Evolutionary conservation across 2,888 invertebrate genomes (phyloP), one percentile per base, ranked within the genome.

Genomic region (Volucella zonaria): DNA sequence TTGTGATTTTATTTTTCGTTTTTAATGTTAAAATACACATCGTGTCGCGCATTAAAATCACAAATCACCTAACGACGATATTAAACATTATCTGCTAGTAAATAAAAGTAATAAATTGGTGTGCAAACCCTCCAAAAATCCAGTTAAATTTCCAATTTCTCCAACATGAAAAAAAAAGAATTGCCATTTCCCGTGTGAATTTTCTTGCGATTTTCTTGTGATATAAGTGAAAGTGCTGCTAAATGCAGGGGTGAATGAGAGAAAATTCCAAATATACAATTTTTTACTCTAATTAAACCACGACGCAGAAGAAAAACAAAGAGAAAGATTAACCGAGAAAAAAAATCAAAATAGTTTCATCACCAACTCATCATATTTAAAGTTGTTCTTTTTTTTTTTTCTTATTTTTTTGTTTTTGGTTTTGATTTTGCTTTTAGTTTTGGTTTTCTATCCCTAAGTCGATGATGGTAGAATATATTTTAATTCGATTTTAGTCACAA

Each of bases 191-290:
- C 52, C 71, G 47, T 52, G 64, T 64, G 64, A 64, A 56, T 52
- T 76, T 67, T 58, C 52, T n/a, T n/a, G 31, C 15, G n/a, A 73
- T 11, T 59, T 79, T 52, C 59, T 66, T 67, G 73, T 76, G 81
- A 85, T 73, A 77, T 68, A 77, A 85, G 71, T 77, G 76, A 85
- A 85, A 81, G 81, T 85, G 76, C 76, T 75, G n/a, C 40, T 45
- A 31, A 68, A 59, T 12, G 15, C 38, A 58, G 23, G 58, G 49
- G 62, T 66, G 70, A 80, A 61, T n/a, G 31, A 80, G 18, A 70
- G 71, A 71, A 75, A 38, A 9, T 56, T 1, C 12, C 43, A 67
- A 54, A 61, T 40, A 49, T 45, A 23, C 18, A 23, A 71, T 75
- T 59, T 40, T 51, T 4, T 18, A 58, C 68, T 67, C 42, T 40